Base-by-base conservation (phyloP, 1,140 invertebrate genomes). In the Drosophila bocqueti region DNA sequence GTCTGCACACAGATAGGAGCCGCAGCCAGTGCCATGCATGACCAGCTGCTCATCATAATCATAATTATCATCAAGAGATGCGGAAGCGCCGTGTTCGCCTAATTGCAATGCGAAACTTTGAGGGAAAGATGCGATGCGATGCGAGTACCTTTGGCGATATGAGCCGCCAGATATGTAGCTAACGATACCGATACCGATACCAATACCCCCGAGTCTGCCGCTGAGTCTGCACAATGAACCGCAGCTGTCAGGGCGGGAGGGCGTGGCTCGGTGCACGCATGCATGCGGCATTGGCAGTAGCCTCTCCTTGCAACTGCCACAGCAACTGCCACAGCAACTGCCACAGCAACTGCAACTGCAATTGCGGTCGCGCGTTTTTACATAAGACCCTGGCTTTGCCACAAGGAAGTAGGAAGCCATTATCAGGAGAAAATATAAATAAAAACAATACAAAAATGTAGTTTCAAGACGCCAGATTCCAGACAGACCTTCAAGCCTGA, bases 241-340 rank as follows among this genome's bases (percentile, higher is more conserved):
- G 67, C 69, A 73, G 69, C 42, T n/a, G 38, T 8, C 38, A 61
- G 71, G 64, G 64, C 58, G 58, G 16, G 24, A 18, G 43, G 79
- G 79, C 79, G 74, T 82, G 79, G 77, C 82, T 52, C 45, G 79
- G 77, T 84, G 81, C 81, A 83, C 81, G 81, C 81, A 84, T 84
- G 81, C 81, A 67, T 84, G 80, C 75, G 52, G 47, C 68, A 76
- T 43, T 31, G 29, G 61, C 26, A 29, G 47, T 50, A 50, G 24
- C 62, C 49, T 55, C 54, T 60, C 54, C 46, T 46, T 54, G 57
- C 26, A 13, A 36, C 50, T 54, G 57, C 26, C 18, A 54, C 50
- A 29, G 26, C 21, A 21, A 21, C 21, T 54, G 57, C 26, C 18
- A 36, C 21, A 21, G 21, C 21, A 21, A 21, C 21, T 24, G 21